Evolutionary conservation across 2,888 invertebrate genomes (phyloP).

Genomic region (Julus scanicus): DNA sequence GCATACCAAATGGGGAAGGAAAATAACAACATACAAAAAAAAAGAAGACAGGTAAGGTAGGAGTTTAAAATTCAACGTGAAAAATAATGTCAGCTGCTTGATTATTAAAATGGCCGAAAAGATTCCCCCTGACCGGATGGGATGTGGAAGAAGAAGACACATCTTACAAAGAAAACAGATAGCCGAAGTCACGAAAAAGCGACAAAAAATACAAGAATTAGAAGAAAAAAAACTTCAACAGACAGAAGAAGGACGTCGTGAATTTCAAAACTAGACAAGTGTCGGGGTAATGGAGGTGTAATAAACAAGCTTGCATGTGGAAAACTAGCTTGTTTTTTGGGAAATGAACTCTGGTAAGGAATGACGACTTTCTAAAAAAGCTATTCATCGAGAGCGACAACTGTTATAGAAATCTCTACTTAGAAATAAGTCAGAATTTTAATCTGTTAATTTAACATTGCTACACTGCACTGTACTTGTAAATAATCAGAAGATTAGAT

Average conservation of each 20-base stretch:
- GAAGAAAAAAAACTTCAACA: background rate
- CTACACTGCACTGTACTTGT: too few relatives aligned
- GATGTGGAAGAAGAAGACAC: background rate
- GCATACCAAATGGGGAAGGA: conserved; percentile 21
- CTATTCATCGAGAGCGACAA: background rate
- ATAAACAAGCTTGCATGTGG: conserved; percentile 30
- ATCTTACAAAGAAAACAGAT: background rate
- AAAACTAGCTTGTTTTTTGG: conserved; percentile 1
- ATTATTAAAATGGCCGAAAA: background rate
- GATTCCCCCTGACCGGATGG: background rate
- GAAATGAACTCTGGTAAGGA: background rate
- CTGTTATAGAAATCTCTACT: background rate
- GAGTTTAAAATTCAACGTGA: conserved; percentile 8
- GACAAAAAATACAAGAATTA: background rate
- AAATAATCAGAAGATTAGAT: too few relatives aligned
- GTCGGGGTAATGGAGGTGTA: conserved; percentile 38
- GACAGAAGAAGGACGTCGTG: conserved; percentile 11
- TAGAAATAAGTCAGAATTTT: too few relatives aligned
- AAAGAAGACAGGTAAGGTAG: background rate
- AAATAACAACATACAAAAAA: background rate
- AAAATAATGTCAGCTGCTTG: conserved; percentile 15
- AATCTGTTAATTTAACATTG: too few relatives aligned
- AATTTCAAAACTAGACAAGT: background rate
- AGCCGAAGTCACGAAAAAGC: background rate
- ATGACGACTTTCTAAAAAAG: background rate